Evolutionary conservation across 2,797 vertebrate species (phyloP), one percentile per base, ranked within the genome.

Genomic region (Cichlasoma orientale): DNA sequence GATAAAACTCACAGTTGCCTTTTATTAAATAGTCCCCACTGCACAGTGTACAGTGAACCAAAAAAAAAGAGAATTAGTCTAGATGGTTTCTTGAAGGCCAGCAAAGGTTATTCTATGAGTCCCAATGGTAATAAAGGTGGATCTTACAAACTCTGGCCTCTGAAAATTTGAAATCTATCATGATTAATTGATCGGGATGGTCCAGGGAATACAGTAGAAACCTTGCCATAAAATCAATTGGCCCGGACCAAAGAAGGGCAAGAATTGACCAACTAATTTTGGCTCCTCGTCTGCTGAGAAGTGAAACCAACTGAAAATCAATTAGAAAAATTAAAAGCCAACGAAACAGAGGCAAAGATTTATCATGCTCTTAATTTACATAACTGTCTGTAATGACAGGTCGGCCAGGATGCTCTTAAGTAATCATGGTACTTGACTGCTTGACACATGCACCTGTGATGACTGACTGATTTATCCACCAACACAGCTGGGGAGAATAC

Each of bases 161-260:
- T 85, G 85, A 91, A 90, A 84, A 93, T 88, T 84, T 88, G 87
- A 93, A 93, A 94, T 93, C 92, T 84, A 94, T 93, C 81, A 89
- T 92, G 90, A 94, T 94, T 89, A 94, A 94, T 94, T 90, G 90
- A 95, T 95, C 79, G 50, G 80, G 82, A 80, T 31, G 21, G 83
- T 85, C 80, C 72, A 73, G 92, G 90, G 91, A 94, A 90, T 91
- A 92, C 86, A 68, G 44, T 31, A 68, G 63, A 50, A 92, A 92
- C 78, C 84, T 80, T 84, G 82, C 78, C 54, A 54, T 78, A 54
- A 85, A 91, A 94, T 95, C 92, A 90, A 93, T 93, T 78, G 82
- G 83, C 81, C 88, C 31, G 14, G 73, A 86, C 50, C 81, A 84
- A 66, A 78, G 74, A 77, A 52, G 33, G 84, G 90, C 81, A 78